A percentile compares a stretch with the other conserved stretches of the same genome.
phyloP scores from a whole-genome alignment of 2,113 vertebrate genomes.

The Trematomus loennbergii region DNA sequence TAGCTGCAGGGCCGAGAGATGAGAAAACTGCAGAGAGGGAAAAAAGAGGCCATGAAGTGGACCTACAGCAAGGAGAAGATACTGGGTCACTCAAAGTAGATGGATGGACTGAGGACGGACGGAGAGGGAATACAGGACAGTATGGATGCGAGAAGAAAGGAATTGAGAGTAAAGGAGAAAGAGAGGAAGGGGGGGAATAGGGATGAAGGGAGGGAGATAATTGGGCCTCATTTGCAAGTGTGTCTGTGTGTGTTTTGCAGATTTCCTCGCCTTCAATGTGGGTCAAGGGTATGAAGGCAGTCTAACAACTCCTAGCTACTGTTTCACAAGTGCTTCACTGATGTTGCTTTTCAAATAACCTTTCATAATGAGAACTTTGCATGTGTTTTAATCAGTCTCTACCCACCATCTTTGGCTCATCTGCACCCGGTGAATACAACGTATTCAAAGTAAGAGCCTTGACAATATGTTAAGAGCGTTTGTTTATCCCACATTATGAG shows the following conservation, averaged over 20 bases:
- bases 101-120: conserved; percentile 43
- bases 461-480: not conserved
- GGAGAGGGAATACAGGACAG: conserved; percentile 15
- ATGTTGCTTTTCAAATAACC: conserved; percentile 4
- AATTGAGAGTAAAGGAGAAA: conserved; percentile 2
- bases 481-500: not conserved
- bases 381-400: not conserved
- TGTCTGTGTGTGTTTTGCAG: conserved; percentile 40
- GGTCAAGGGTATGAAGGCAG: conserved; percentile 76
- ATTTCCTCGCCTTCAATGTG: conserved; percentile 49
- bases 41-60: conserved; percentile 34
- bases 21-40: conserved; percentile 22
- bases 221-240: conserved; percentile 37
- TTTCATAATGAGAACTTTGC: not conserved
- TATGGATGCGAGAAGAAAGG: not conserved
- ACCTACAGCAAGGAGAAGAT: conserved; percentile 32
- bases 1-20: conserved; percentile 21
- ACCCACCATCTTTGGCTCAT: not conserved
- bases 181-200: not conserved
- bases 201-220: conserved; percentile 44
- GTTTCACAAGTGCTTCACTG: conserved; percentile 7
- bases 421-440: not conserved
- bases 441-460: not conserved
- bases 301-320: conserved; percentile 6
- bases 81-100: conserved; percentile 54